Evolutionary conservation across 1,140 invertebrate species (phyloP).

Genomic region (Mylabris phalerata): DNA sequence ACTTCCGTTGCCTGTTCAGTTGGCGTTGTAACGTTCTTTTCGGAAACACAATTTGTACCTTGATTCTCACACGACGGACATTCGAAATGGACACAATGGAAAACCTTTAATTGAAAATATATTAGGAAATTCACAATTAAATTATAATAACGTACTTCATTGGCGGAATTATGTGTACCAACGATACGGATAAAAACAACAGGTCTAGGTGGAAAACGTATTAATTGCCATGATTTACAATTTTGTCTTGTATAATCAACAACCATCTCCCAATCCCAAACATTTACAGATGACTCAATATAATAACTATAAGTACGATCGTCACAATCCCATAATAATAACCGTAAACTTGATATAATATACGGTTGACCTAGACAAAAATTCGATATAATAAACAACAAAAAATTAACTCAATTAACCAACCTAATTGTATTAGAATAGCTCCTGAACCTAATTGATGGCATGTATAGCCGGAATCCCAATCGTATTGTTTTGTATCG

Average conservation of each 20-base stretch:
- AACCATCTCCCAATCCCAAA: conserved; percentile 82
- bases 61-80: conserved; percentile 67
- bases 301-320: conserved; percentile 93
- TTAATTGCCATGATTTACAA: conserved; percentile 88
- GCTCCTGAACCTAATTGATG: conserved; percentile 94
- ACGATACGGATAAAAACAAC: conserved; percentile 93
- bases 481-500: conserved; percentile 90
- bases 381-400: conserved; percentile 12
- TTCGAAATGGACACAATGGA: conserved; percentile 97
- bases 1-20: conserved; percentile 52
- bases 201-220: conserved; percentile 72
- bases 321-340: conserved; percentile 97
- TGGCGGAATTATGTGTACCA: conserved; percentile 93
- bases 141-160: conserved; percentile 60
- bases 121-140: too few relatives aligned
- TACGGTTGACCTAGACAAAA: conserved; percentile 69
- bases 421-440: conserved; percentile 88
- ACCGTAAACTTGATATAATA: conserved; percentile 80
- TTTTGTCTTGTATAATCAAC: conserved; percentile 67
- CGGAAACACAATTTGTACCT: too few relatives aligned
- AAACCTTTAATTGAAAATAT: conserved; percentile 45
- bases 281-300: conserved; percentile 91
- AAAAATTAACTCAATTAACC: neutral
- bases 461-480: conserved; percentile 98
- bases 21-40: conserved; percentile 33